These are phyloP conservation scores for Pseudotriccus pelzelni DNA, from an alignment of 2,797 vertebrate species.

Conservation along the genomic window DNA sequence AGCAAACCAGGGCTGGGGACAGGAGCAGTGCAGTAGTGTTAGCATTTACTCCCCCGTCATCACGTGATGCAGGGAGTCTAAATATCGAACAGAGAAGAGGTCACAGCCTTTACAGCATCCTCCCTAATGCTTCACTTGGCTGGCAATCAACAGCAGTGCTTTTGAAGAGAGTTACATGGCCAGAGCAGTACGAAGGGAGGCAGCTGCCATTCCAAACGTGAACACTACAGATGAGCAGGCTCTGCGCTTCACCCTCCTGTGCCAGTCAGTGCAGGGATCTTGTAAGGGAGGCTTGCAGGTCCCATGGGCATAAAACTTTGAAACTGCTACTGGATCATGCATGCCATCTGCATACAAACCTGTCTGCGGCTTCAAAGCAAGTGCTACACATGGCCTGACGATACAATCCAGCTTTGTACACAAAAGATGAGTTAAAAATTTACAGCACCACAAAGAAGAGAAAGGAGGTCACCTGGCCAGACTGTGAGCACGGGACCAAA, in stretches of 20 bases:
- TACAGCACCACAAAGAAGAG: not conserved
- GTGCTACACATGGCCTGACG: not conserved
- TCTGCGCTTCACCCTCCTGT: not conserved
- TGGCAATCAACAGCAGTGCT: not conserved
- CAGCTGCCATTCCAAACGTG: not conserved
- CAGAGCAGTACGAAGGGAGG: not conserved
- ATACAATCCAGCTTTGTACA: not conserved
- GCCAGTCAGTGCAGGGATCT: not conserved
- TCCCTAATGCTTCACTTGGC: not conserved
- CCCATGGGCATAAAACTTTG: not conserved
- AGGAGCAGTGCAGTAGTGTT: not conserved
- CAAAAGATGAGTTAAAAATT: conserved; percentile 33
- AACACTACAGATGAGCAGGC: not conserved
- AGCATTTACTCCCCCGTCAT: not conserved
- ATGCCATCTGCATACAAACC: conserved; percentile 7
- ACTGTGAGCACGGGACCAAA: not conserved
- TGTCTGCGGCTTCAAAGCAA: not conserved
- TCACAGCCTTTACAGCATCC: not conserved
- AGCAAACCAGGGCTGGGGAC: not conserved
- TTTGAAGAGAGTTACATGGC: not conserved
- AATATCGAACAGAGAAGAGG: not conserved
- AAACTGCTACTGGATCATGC: not conserved
- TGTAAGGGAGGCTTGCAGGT: not conserved
- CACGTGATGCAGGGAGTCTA: not conserved
- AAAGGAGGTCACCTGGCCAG: conserved; percentile 40